Conservation (phyloP, 2,888 invertebrate genomes). For the Unio delphinus region DNA sequence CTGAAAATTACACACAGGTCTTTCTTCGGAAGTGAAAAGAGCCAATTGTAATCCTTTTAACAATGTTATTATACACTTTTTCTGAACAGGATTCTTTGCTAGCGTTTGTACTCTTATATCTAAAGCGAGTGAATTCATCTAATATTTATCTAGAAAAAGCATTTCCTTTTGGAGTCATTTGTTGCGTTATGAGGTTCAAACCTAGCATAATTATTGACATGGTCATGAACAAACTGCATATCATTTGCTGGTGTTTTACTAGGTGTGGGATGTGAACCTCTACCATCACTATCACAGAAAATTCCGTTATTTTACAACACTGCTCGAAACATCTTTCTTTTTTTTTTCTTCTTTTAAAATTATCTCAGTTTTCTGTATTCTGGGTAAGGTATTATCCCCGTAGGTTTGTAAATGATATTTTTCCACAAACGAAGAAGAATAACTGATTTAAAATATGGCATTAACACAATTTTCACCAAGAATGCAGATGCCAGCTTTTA, state of each 20-base stretch:
- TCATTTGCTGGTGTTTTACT: too few relatives aligned
- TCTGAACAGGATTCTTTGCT: constrained; percentile 1
- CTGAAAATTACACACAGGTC: constrained; percentile 13
- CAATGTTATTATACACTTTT: constrained; percentile 7
- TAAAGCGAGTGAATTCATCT: constrained; percentile 11
- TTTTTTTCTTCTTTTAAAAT: constrained; percentile 11
- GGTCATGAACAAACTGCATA: too few relatives aligned
- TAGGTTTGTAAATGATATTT: too few relatives aligned
- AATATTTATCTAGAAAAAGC: constrained; percentile 6
- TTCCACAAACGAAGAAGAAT: too few relatives aligned
- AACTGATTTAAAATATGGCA: too few relatives aligned
- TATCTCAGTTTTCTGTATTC: too few relatives aligned
- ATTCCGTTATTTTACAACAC: constrained; percentile 11
- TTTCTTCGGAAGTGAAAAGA: constrained; percentile 12
- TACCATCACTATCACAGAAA: too few relatives aligned
- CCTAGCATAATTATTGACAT: too few relatives aligned
- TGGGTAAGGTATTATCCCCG: too few relatives aligned
- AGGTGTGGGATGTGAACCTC: too few relatives aligned
- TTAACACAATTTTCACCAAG: too few relatives aligned
- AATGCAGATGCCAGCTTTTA: too few relatives aligned
- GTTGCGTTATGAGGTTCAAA: not conserved
- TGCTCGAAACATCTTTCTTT: constrained; percentile 15
- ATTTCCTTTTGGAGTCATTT: constrained; percentile 11
- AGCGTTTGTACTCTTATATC: constrained; percentile 2
- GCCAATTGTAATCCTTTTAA: constrained; percentile 12